phyloP scores from a whole-genome alignment of 2,888 invertebrate species.

The Scaptodrosophila latifasciaeformis region DNA sequence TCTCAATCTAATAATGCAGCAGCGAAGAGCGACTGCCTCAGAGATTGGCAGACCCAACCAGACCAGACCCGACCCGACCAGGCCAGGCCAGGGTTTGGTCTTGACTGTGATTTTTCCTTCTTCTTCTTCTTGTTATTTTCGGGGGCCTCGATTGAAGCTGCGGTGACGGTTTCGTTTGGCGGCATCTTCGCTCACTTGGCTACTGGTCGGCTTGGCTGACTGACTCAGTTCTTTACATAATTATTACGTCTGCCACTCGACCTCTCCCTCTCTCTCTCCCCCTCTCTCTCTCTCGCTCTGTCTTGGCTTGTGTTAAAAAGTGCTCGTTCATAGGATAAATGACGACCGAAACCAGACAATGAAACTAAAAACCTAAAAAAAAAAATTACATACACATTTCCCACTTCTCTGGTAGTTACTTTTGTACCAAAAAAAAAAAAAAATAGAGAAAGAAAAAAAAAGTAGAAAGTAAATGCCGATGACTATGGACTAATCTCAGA shows the following conservation, averaged over 20 bases:
- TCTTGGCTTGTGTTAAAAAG: constrained; percentile 41
- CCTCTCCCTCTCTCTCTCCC: not conserved
- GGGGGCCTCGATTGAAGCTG: constrained; percentile 18
- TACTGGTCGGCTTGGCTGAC: constrained; percentile 46
- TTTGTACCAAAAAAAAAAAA: too few species aligned
- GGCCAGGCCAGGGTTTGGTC: constrained; percentile 10
- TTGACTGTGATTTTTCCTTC: constrained; percentile 5
- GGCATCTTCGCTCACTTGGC: constrained; percentile 32
- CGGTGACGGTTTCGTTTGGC: constrained; percentile 6
- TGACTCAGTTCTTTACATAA: constrained; percentile 63
- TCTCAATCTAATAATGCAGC: constrained; percentile 61
- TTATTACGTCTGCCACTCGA: constrained; percentile 47
- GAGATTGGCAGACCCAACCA: constrained; percentile 2
- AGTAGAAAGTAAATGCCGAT: constrained; percentile 63
- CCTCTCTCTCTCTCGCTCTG: constrained; percentile 3
- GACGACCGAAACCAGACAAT: constrained; percentile 24
- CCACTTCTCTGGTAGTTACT: not conserved
- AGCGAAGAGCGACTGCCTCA: constrained; percentile 32
- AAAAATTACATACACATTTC: not conserved
- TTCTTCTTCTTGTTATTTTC: constrained; percentile 5
- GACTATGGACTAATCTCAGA: constrained; percentile 60
- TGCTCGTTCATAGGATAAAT: constrained; percentile 56
- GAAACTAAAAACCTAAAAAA: constrained; percentile 14
- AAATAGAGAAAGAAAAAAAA: constrained; percentile 14
- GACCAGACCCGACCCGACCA: constrained; percentile 9